Evolutionary conservation across 2,888 invertebrate genomes (phyloP).

Genomic region (Dilophus febrilis): DNA sequence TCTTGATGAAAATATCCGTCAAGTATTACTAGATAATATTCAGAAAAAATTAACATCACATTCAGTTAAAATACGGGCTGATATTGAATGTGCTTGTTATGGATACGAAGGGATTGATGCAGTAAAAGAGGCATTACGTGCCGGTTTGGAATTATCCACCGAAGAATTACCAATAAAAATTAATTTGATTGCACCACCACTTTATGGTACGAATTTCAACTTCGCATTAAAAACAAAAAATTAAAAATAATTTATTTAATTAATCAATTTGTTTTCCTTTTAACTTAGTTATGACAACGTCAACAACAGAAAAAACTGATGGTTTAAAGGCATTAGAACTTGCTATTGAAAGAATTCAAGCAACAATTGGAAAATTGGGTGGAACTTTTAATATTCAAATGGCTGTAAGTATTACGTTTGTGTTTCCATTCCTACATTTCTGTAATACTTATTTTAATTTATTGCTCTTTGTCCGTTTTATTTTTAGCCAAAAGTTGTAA

Average conservation of each 20-base stretch:
- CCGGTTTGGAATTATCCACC: conserved; percentile 80
- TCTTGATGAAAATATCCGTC: conserved; percentile 79
- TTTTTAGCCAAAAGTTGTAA: conserved; percentile 84
- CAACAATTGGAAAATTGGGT: conserved; percentile 62
- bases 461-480: conserved; percentile 2
- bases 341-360: conserved; percentile 75
- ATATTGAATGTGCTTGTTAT: conserved; percentile 87
- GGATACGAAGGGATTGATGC: conserved; percentile 99
- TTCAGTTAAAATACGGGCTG: conserved; percentile 86
- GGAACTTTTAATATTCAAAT: conserved; percentile 91
- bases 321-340: conserved; percentile 79
- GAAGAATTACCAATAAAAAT: conserved; percentile 94
- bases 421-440: conserved; percentile 6
- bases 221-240: not conserved
- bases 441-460: not conserved
- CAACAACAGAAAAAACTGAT: conserved; percentile 89
- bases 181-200: conserved; percentile 94
- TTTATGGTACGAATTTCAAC: conserved; percentile 76
- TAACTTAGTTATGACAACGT: conserved; percentile 98
- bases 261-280: conserved; percentile 10
- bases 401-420: conserved; percentile 46
- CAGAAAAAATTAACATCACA: conserved; percentile 92
- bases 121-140: conserved; percentile 78
- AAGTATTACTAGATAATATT: conserved; percentile 84
- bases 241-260: conserved; percentile 3